These are phyloP conservation scores for Pyrrhosoma nymphula DNA, from an alignment of 2,888 invertebrate species.

Conservation along the genomic window DNA sequence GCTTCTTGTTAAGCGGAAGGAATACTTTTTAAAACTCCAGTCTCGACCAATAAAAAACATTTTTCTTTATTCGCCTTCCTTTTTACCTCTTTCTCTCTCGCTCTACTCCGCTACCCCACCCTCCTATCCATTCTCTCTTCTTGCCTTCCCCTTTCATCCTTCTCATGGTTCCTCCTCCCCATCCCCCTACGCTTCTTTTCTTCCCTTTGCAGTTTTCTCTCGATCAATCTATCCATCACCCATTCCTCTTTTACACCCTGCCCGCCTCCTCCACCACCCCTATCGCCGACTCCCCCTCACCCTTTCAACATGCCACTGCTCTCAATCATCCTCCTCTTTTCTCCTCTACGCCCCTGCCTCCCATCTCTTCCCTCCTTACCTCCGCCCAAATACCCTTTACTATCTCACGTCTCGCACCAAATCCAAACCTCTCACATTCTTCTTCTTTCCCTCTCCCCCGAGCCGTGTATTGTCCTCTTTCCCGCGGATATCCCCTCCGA, in stretches of 20 bases:
- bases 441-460: neutral
- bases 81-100: neutral
- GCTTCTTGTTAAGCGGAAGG: conserved; percentile 10
- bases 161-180: neutral
- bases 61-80: neutral
- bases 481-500: neutral
- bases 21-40: conserved; percentile 32
- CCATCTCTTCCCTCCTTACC: neutral
- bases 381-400: neutral
- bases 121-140: neutral
- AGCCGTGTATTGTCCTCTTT: neutral
- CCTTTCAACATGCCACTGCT: neutral
- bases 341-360: neutral
- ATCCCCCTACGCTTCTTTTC: neutral
- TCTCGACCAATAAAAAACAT: conserved; percentile 18
- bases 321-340: neutral
- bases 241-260: neutral
- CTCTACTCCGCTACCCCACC: neutral
- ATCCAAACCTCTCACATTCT: neutral
- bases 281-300: neutral
- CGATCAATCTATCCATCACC: conserved; percentile 32
- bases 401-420: neutral
- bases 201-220: conserved; percentile 28
- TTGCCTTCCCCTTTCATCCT: neutral
- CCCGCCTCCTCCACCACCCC: neutral